Evolutionary conservation across 1,140 invertebrate genomes (phyloP).

Genomic region (Eufriesea mexicana): DNA sequence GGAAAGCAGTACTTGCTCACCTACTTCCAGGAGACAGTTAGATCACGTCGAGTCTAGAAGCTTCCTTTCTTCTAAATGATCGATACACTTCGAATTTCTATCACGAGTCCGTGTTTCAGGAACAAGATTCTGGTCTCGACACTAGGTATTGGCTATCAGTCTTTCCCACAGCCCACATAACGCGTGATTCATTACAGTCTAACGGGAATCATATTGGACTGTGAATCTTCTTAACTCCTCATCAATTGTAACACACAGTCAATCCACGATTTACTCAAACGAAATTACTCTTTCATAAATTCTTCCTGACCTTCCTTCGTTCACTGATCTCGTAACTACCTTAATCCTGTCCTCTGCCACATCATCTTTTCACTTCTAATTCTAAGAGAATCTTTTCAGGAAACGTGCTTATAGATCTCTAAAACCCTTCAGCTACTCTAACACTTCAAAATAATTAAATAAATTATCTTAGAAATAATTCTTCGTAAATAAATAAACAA

Average conservation of each 20-base stretch:
- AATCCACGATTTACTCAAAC: too few species aligned
- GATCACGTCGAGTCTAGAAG: conserved; percentile 10
- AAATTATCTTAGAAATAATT: too few species aligned
- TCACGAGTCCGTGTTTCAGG: not conserved
- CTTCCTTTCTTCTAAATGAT: conserved; percentile 16
- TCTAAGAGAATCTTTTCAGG: too few species aligned
- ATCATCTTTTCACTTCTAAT: too few species aligned
- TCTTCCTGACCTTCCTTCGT: too few species aligned
- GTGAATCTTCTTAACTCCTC: too few species aligned
- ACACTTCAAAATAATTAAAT: too few species aligned
- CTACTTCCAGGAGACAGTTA: conserved; percentile 24
- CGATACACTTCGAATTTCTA: not conserved
- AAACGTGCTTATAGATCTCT: too few species aligned
- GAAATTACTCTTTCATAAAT: not conserved
- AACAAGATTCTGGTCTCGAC: not conserved
- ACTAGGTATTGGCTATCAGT: not conserved
- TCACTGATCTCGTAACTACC: too few species aligned
- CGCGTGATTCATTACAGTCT: not conserved
- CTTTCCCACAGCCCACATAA: too few species aligned
- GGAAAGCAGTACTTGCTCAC: conserved; percentile 43
- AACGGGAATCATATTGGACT: not conserved
- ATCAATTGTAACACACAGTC: too few species aligned
- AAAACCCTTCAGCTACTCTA: too few species aligned
- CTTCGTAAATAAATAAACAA: not conserved
- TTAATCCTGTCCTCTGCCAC: not conserved